Conservation (phyloP, 2,888 invertebrate species). For the Athripsodes cinereus region DNA sequence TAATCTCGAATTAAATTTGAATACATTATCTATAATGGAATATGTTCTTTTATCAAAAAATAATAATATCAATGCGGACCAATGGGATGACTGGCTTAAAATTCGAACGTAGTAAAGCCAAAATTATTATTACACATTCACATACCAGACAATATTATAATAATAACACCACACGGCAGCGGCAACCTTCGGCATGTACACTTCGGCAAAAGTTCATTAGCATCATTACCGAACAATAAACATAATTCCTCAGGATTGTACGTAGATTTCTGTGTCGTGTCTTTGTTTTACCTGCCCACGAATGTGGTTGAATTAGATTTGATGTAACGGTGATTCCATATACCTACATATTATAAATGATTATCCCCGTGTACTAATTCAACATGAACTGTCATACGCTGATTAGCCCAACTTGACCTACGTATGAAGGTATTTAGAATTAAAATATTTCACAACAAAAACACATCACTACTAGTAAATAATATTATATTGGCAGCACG, state of each 20-base stretch:
- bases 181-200: not conserved
- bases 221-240: not conserved
- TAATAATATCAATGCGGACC: no score
- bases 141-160: not conserved
- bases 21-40: no score
- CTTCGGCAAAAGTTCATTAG: not conserved
- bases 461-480: no score
- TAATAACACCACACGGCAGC: not conserved
- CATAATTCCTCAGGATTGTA: not conserved
- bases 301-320: not conserved
- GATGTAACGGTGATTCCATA: constrained; percentile 26
- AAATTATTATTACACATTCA: no score
- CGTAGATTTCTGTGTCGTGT: not conserved
- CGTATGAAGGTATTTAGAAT: no score
- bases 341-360: constrained; percentile 25
- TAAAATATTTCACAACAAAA: no score
- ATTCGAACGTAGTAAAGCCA: no score
- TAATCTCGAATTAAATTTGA: no score
- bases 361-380: constrained; percentile 22
- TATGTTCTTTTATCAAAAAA: no score
- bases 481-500: no score
- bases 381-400: constrained; percentile 12
- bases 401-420: no score
- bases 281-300: not conserved
- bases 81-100: no score